Base-by-base conservation (phyloP, 2,797 vertebrate genomes). In the Pseudochirops corinnae region DNA sequence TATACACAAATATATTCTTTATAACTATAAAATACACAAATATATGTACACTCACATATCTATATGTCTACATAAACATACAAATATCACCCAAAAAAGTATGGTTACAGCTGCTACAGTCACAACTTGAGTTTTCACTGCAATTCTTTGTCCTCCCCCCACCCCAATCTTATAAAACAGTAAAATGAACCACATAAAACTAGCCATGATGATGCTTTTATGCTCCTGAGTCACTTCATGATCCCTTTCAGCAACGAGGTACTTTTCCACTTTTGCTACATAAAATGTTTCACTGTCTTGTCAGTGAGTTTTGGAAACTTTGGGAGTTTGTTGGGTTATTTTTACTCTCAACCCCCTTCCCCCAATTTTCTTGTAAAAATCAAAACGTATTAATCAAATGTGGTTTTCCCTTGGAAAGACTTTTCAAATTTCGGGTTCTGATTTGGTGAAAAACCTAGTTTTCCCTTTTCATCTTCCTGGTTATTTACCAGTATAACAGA, bases 181-280 rank as follows among this genome's bases (percentile, higher is more conserved):
- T 87, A 87, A 87, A 87, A 10, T 26, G 10, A 87, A 87, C 74
- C 24, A 87, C 39, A 87, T 87, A 87, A 87, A 87, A 87, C 39
- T 87, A 87, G 74, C 74, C 39, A 87, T 50, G 46, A 87, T 50
- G 74, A 50, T 50, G 74, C 74, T 46, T 87, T 87, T 24, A 87
- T 46, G 21, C 9, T 50, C 74, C 74, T 82, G 18, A 95, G 46
- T 55, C 55, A 53, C n/a, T 13, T 91, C 58, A 94, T 39, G 12
- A 87, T 46, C 87, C 21, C 74, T 87, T 87, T 87, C 12, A 53
- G 31, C 90, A 92, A 46, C 58, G 92, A 7, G 60, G 31, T 52
- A 91, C n/a, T 94, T 94, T 96, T 95, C 93, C 74, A 95, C 52
- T 39, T 94, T 94, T 96, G 94, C 93, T 57, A 95, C 55, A 91